These are phyloP conservation scores for Torymus aiolomorphi DNA, from an alignment of 2,888 invertebrate genomes.

Conservation along the genomic window DNA sequence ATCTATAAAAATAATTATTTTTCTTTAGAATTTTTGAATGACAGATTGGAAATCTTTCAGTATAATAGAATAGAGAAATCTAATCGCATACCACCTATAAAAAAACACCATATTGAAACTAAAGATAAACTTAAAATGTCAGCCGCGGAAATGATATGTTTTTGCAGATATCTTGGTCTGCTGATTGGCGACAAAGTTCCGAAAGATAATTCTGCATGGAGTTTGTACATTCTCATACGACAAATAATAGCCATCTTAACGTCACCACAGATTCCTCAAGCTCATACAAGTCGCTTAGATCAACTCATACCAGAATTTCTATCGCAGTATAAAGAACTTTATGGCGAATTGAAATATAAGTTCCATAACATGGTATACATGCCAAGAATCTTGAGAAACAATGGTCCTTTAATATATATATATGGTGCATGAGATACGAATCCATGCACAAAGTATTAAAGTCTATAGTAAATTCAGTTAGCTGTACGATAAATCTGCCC, in stretches of 20 bases:
- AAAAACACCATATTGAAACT: constrained; percentile 19
- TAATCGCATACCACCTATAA: too few relatives aligned
- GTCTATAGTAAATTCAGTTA: neutral
- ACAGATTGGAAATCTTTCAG: too few relatives aligned
- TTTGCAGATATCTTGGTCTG: constrained; percentile 26
- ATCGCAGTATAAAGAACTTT: constrained; percentile 7
- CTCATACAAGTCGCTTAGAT: too few relatives aligned
- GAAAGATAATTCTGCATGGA: constrained; percentile 3
- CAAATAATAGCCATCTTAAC: constrained; percentile 7
- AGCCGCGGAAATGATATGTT: constrained; percentile 28
- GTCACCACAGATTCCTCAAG: neutral
- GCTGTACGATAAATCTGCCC: neutral
- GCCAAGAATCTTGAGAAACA: neutral
- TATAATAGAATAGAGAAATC: too few relatives aligned
- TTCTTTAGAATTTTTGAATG: too few relatives aligned
- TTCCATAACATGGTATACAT: constrained; percentile 25
- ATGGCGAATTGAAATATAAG: constrained; percentile 11
- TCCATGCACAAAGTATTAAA: constrained; percentile 5
- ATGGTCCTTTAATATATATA: constrained; percentile 7
- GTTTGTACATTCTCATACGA: constrained; percentile 5
- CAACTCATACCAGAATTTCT: neutral
- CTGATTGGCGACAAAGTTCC: constrained; percentile 32
- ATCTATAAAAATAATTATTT: too few relatives aligned
- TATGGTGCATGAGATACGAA: constrained; percentile 18
- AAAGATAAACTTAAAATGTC: constrained; percentile 37